phyloP scores from a whole-genome alignment of 2,797 vertebrate species.

The Malurus leucopterus region DNA sequence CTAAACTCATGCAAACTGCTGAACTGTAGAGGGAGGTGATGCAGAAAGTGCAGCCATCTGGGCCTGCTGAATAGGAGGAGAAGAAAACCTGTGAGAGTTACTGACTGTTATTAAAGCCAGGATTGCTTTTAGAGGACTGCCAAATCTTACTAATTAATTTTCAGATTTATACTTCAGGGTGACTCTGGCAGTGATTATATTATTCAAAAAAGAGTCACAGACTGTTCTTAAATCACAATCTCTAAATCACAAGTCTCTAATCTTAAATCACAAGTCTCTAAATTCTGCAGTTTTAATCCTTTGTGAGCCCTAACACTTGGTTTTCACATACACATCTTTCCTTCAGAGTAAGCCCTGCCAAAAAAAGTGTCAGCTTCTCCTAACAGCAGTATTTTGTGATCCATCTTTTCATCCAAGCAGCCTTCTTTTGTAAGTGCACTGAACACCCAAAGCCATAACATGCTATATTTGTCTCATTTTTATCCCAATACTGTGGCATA shows the following conservation, averaged over 20 bases:
- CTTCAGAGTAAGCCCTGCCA: not conserved
- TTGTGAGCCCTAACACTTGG: not conserved
- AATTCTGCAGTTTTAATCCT: not conserved
- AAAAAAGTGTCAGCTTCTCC: not conserved
- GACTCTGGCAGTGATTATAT: not conserved
- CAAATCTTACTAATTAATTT: slow-evolving; percentile 45
- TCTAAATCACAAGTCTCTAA: not conserved
- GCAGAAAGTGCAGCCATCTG: slow-evolving; percentile 4
- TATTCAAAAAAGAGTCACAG: not conserved
- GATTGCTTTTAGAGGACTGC: slow-evolving; percentile 22
- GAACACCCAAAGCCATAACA: not conserved
- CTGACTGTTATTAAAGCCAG: slow-evolving; percentile 15
- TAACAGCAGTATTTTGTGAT: not conserved
- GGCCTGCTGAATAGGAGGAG: slow-evolving; percentile 5
- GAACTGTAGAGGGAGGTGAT: slow-evolving; percentile 3
- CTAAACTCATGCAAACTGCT: not conserved
- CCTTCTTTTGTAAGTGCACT: not conserved
- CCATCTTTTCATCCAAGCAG: not conserved
- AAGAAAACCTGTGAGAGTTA: not conserved
- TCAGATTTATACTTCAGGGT: slow-evolving; percentile 27
- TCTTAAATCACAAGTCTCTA: not conserved
- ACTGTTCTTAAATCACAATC: not conserved
- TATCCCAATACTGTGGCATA: not conserved
- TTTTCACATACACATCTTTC: not conserved
- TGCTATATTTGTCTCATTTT: not conserved